Conservation (phyloP, 2,797 vertebrate genomes). For the Lagodon rhomboides region DNA sequence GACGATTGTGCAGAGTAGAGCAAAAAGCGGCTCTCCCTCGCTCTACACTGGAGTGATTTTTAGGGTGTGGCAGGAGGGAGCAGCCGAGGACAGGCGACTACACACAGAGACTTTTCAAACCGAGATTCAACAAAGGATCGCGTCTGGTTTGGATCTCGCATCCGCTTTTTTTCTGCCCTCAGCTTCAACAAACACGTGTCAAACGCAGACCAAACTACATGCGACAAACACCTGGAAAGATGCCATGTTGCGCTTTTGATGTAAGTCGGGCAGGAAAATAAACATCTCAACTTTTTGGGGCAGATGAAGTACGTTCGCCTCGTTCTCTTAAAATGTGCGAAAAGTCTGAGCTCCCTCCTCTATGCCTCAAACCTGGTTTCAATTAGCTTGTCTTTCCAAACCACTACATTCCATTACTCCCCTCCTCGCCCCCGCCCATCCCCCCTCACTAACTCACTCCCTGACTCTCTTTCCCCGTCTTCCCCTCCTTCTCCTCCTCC, state of each 20-base stretch:
- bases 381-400: conserved; percentile 93
- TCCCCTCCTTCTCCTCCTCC: conserved; percentile 45
- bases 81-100: conserved; percentile 47
- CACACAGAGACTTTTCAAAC: conserved; percentile 50
- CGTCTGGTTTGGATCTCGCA: neutral
- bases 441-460: conserved; percentile 71
- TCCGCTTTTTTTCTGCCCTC: neutral
- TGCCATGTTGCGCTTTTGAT: neutral
- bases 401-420: conserved; percentile 89
- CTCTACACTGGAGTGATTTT: conserved; percentile 50
- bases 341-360: conserved; percentile 67
- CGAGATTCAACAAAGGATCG: conserved; percentile 38
- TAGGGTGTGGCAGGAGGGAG: conserved; percentile 86
- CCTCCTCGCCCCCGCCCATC: conserved; percentile 73
- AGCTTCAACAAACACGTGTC: conserved; percentile 13
- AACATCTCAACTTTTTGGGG: conserved; percentile 6
- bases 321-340: conserved; percentile 69
- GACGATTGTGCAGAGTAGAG: conserved; percentile 28
- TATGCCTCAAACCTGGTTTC: conserved; percentile 88
- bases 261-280: neutral
- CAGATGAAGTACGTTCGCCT: conserved; percentile 62
- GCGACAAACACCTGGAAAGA: conserved; percentile 22
- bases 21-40: conserved; percentile 36
- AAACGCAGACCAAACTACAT: neutral
- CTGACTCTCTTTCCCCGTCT: conserved; percentile 56